Conservation (phyloP, 1,140 invertebrate genomes). For the Ridgeia piscesae region DNA sequence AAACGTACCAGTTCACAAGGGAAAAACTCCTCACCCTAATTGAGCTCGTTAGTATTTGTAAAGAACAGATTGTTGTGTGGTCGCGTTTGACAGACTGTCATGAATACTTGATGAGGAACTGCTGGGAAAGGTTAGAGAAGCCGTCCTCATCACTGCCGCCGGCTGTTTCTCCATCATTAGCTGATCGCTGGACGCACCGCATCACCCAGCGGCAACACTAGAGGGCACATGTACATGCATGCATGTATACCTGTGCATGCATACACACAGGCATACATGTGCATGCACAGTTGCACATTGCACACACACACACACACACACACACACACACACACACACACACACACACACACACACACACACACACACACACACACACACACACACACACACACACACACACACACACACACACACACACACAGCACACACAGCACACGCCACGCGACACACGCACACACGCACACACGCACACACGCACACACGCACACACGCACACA, state of each 20-base stretch:
- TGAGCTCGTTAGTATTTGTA: slow-evolving; percentile 5
- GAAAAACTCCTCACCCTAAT: neutral
- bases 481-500: too few species aligned
- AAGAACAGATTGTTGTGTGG: neutral
- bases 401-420: neutral
- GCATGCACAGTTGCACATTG: neutral
- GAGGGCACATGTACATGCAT: neutral
- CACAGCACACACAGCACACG: neutral
- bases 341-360: neutral
- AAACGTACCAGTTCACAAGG: neutral
- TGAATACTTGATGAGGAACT: neutral
- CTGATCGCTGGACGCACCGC: neutral
- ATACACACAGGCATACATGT: neutral
- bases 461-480: too few species aligned
- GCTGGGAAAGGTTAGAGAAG: neutral
- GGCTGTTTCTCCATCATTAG: neutral
- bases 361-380: neutral
- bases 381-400: neutral
- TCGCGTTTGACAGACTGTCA: neutral
- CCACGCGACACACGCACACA: too few species aligned
- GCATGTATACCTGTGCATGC: neutral
- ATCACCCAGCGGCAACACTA: neutral
- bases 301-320: neutral
- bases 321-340: neutral
- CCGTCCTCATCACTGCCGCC: neutral